Base-by-base conservation (phyloP, 2,888 invertebrate species). In the Sinotaia quadrata region DNA sequence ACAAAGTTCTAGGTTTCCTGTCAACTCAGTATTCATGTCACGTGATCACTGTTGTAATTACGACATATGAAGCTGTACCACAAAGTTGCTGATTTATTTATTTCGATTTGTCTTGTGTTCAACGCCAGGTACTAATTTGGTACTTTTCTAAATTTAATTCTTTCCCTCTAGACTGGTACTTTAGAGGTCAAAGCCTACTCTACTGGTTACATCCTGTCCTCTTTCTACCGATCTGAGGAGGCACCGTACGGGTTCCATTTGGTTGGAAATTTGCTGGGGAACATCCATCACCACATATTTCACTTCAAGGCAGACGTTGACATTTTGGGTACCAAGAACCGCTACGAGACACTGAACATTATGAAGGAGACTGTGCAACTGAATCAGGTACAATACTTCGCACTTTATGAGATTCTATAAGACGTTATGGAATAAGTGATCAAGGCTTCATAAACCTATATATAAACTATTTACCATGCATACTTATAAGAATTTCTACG, bases 201-300 rank as follows among this genome's bases (percentile, higher is more conserved):
- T 5, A 82, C 84, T 4, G 85, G 85, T 5, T 84, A 81, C 68
- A 79, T 84, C 21, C 51, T 78, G 18, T 67, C 79, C 7, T 75
- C 78, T n/a, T 72, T 75, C 34, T 72, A 37, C 52, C 51, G 12
- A 2, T 12, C 37, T 4, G 21, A 10, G 15, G 61, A 61, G 34
- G 59, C 36, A 15, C 68, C 68, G 7, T 83, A 80, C 61, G 81
- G 83, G 0, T 79, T 78, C 58, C 73, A 77, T 24, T 41, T 83
- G 2, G 66, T 77, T 33, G 75, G 80, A 36, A 61, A 80, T 33
- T 61, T 81, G 18, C 67, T 68, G 18, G 83, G 79, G 4, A 80
- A 77, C 52, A 59, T 85, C 15, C 85, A 85, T 51, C 79, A 78
- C 24, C 84, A 85, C 67, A 69, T 83, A 73, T 82, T 84, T 58